A percentile compares a stretch with the other conserved stretches of the same genome.
phyloP scores from a whole-genome alignment of 2,888 invertebrate species.

The Callosobruchus maculatus region DNA sequence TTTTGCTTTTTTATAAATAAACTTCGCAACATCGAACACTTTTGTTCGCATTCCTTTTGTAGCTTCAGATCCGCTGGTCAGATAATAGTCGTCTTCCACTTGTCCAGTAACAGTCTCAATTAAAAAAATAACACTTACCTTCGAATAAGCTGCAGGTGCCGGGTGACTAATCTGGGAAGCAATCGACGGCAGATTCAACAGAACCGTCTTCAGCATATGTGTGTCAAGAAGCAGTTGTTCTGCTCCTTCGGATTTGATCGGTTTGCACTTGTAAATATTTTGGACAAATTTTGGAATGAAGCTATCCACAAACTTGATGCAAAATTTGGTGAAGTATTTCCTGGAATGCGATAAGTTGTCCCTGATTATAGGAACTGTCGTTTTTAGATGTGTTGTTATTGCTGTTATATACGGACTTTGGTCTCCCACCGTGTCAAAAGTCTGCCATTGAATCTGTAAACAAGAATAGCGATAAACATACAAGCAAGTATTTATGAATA shows the following conservation, averaged over 20 bases:
- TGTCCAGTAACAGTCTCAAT: too few species aligned
- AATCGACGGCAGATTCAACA: conserved; percentile 91
- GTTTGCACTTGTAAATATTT: conserved; percentile 86
- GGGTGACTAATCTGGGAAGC: conserved; percentile 85
- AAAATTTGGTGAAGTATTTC: conserved; percentile 98
- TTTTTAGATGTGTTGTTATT: conserved; percentile 81
- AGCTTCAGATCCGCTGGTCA: too few species aligned
- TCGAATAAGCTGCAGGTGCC: conserved; percentile 83
- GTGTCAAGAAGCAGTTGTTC: conserved; percentile 93
- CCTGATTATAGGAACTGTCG: conserved; percentile 81
- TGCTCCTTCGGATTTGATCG: conserved; percentile 85
- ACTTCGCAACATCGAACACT: too few species aligned
- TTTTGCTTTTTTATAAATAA: too few species aligned
- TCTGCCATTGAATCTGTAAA: conserved; percentile 80
- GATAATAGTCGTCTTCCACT: too few species aligned
- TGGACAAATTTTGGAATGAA: conserved; percentile 94
- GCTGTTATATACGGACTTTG: conserved; percentile 93
- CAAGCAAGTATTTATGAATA: too few species aligned
- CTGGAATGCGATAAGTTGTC: conserved; percentile 87
- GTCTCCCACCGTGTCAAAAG: conserved; percentile 92
- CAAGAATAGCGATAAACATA: too few species aligned
- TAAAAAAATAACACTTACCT: too few species aligned
- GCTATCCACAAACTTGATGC: conserved; percentile 91
- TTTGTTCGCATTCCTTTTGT: too few species aligned
- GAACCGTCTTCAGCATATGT: conserved; percentile 88